Conservation (phyloP, 2,888 invertebrate genomes). For the Agrochola lychnidis region DNA sequence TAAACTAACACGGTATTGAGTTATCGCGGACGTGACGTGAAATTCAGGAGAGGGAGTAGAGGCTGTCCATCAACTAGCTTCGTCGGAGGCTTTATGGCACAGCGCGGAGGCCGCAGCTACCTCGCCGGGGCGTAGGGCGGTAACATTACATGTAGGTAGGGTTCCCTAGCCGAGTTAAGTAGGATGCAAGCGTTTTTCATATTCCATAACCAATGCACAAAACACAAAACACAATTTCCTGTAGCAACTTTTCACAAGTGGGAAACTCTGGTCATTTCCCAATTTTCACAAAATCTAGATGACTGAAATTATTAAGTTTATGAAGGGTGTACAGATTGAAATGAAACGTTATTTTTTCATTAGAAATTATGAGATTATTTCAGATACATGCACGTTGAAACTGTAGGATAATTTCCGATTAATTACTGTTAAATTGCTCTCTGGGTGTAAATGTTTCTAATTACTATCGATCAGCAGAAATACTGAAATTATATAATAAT, state of each 20-base stretch:
- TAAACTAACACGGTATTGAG: conserved; percentile 15
- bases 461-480: not conserved
- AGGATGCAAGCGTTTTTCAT: not conserved
- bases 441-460: not conserved
- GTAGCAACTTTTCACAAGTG: not conserved
- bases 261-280: not conserved
- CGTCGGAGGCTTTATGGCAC: conserved; percentile 41
- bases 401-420: conserved; percentile 5
- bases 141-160: conserved; percentile 3
- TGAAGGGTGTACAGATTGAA: not conserved
- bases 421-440: conserved; percentile 3
- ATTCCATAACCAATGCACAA: not conserved
- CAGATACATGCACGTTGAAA: no score
- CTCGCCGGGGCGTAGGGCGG: conserved; percentile 37
- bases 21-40: conserved; percentile 1
- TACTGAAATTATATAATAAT: no score
- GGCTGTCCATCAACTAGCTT: conserved; percentile 27
- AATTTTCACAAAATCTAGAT: conserved; percentile 4
- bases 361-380: not conserved
- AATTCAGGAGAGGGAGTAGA: conserved; percentile 13
- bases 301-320: not conserved
- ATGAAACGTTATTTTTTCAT: not conserved
- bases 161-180: conserved; percentile 1
- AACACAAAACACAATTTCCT: not conserved
- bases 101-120: conserved; percentile 2